Evolutionary conservation across 2,113 vertebrate genomes (phyloP).

Genomic region (Orycteropus afer): DNA sequence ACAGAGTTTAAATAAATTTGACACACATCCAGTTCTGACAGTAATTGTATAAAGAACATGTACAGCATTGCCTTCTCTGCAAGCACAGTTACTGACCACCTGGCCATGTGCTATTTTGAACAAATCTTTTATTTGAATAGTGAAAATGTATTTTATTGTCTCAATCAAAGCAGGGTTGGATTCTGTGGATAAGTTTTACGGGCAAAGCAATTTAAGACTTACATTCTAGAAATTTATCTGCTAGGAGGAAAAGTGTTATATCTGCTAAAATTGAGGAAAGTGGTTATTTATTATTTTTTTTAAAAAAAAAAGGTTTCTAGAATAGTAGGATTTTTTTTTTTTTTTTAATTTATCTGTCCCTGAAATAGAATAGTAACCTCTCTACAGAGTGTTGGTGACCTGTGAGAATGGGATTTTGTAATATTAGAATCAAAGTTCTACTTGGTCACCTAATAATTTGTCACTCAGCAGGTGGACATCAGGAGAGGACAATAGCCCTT

Average conservation of each 20-base stretch:
- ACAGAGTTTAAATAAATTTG: constrained; percentile 43
- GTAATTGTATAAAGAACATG: background rate
- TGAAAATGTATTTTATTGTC: constrained; percentile 50
- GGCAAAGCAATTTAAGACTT: constrained; percentile 56
- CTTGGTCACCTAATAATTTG: constrained; percentile 27
- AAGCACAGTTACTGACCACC: background rate
- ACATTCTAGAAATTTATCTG: constrained; percentile 46
- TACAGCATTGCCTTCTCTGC: background rate
- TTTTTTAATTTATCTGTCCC: constrained; percentile 78
- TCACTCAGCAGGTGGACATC: constrained; percentile 51
- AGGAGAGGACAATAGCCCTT: constrained; percentile 52
- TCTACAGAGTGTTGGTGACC: constrained; percentile 69
- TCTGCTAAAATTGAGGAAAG: constrained; percentile 63
- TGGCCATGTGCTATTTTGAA: background rate
- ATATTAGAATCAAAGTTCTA: constrained; percentile 59
- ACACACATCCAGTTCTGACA: constrained; percentile 21
- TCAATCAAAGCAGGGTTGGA: constrained; percentile 63
- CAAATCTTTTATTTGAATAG: constrained; percentile 17
- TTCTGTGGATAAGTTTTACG: constrained; percentile 63
- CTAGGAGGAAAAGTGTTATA: constrained; percentile 51
- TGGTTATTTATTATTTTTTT: constrained; percentile 38
- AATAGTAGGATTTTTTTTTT: constrained; percentile 3
- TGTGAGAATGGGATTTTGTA: constrained; percentile 57
- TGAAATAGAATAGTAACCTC: constrained; percentile 74
- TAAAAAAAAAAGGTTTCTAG: constrained; percentile 72